phyloP scores from a whole-genome alignment of 2,113 vertebrate genomes.

The Oncorhynchus nerka region DNA sequence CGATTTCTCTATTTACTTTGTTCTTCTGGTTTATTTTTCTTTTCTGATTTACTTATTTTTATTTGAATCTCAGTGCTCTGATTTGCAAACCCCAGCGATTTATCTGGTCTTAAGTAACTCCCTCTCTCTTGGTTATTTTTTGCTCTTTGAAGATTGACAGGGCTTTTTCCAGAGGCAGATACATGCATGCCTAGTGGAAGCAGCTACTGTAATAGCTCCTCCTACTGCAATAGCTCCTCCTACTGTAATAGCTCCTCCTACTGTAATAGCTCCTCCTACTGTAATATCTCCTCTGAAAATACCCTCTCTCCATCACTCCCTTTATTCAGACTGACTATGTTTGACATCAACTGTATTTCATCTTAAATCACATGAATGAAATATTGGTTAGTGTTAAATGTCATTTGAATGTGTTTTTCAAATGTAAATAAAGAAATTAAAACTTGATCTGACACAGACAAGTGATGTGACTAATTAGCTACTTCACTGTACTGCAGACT shows the following conservation, averaged over 20 bases:
- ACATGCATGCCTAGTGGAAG: background rate
- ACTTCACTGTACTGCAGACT: too few species aligned
- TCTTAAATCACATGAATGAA: background rate
- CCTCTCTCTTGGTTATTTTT: slow-evolving; percentile 4
- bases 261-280: slow-evolving; percentile 15
- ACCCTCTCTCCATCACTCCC: background rate
- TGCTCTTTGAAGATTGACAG: slow-evolving; percentile 9
- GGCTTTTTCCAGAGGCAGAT: background rate
- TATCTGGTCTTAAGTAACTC: background rate
- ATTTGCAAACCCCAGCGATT: slow-evolving; percentile 17
- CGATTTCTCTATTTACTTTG: background rate
- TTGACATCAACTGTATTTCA: background rate
- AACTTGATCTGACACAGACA: background rate
- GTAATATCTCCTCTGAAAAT: background rate
- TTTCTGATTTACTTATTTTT: background rate
- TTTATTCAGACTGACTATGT: background rate
- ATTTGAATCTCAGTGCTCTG: background rate
- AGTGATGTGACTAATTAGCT: too few species aligned
- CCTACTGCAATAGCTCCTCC: background rate
- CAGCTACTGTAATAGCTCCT: slow-evolving; percentile 21
- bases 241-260: background rate
- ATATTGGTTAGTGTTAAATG: background rate
- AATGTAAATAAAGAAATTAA: background rate
- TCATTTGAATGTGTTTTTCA: background rate
- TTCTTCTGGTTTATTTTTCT: slow-evolving; percentile 1